Evolutionary conservation across 2,888 invertebrate genomes (phyloP).

Genomic region (Drosophila anomalata): DNA sequence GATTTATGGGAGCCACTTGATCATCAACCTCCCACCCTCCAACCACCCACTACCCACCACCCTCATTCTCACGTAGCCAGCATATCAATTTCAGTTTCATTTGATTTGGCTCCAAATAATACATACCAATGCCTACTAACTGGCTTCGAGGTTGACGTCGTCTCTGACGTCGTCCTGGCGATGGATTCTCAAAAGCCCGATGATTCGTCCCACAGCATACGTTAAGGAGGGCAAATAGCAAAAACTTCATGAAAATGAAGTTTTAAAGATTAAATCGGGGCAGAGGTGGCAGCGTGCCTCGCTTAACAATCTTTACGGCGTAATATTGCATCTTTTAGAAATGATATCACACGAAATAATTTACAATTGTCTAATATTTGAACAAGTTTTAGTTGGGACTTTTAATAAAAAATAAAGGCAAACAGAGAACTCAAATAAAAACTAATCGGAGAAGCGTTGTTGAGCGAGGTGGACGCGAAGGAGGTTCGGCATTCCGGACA

Average conservation of each 20-base stretch:
- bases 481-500: neutral
- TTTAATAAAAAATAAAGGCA: neutral
- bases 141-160: constrained; percentile 19
- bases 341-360: neutral
- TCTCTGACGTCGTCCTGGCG: neutral
- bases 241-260: constrained; percentile 48
- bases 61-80: neutral
- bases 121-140: constrained; percentile 30
- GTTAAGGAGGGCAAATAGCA: constrained; percentile 56
- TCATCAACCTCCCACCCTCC: constrained; percentile 18
- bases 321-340: neutral
- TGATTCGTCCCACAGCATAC: constrained; percentile 45
- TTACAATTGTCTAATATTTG: neutral
- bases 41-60: neutral
- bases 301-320: neutral
- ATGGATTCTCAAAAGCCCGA: constrained; percentile 7
- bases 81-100: constrained; percentile 17
- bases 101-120: constrained; percentile 6
- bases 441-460: neutral
- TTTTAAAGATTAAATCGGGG: neutral
- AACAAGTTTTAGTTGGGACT: neutral
- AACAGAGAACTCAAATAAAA: neutral
- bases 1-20: constrained; percentile 34
- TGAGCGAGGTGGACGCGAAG: constrained; percentile 3
- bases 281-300: neutral